Percentiles rank a stretch among this genome's conserved stretches.
Conservation (phyloP, 2,797 vertebrate genomes). For the Eulemur albifrons region DNA sequence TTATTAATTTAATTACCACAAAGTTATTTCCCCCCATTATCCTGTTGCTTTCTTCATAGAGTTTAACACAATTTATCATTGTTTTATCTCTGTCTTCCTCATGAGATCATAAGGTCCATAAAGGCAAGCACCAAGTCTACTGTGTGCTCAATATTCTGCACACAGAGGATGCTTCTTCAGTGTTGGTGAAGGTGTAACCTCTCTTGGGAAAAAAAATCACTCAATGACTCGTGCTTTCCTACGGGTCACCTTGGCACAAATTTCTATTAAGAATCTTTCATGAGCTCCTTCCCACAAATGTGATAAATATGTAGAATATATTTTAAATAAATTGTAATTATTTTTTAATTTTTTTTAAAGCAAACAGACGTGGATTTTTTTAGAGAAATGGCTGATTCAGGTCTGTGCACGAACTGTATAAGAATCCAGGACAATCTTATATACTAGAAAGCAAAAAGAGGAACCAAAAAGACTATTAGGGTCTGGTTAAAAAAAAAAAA, state of each 20-base stretch:
- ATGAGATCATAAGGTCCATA: neutral
- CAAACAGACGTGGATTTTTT: neutral
- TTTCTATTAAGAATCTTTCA: conserved; percentile 3
- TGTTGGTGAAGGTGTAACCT: neutral
- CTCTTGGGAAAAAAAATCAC: neutral
- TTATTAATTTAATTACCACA: neutral
- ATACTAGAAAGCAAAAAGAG: neutral
- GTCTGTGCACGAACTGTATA: neutral
- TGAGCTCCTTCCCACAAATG: neutral
- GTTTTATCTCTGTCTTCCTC: neutral
- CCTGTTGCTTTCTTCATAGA: neutral
- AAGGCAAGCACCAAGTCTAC: neutral
- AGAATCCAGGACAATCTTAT: neutral
- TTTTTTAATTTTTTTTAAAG: neutral
- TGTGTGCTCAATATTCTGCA: neutral
- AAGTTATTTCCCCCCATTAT: neutral
- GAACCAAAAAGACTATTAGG: neutral
- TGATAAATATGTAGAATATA: neutral
- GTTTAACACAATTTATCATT: neutral
- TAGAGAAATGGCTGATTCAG: conserved; percentile 11
- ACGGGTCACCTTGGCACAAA: neutral
- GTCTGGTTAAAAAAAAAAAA: neutral
- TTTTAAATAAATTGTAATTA: neutral
- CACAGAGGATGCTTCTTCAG: neutral
- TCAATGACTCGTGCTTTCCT: neutral